Conservation (phyloP, 2,888 invertebrate species). For the Sialis lutaria region DNA sequence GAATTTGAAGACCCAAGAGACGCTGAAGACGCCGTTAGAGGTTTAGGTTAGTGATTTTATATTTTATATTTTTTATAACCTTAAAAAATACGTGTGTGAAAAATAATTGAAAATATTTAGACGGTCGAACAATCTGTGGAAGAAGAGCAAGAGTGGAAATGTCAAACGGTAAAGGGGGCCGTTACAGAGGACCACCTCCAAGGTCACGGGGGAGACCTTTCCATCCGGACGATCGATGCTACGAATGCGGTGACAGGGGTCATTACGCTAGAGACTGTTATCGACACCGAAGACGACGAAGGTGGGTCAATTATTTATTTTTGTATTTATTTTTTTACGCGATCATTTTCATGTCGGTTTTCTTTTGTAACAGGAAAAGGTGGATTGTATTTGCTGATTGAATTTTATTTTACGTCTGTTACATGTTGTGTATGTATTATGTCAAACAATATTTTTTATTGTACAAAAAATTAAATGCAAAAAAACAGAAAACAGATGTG, state of each 20-base stretch:
- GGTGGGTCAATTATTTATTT: slow-evolving; percentile 16
- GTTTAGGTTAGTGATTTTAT: slow-evolving; percentile 15
- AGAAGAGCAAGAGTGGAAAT: slow-evolving; percentile 80
- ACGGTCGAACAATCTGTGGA: slow-evolving; percentile 75
- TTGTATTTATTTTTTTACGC: too few relatives aligned
- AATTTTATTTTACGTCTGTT: too few relatives aligned
- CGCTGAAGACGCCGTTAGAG: slow-evolving; percentile 76
- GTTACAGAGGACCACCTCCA: slow-evolving; percentile 36
- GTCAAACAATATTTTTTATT: too few relatives aligned
- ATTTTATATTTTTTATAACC: not conserved
- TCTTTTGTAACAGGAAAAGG: too few relatives aligned
- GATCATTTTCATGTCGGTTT: too few relatives aligned
- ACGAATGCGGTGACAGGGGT: slow-evolving; percentile 85
- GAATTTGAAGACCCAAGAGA: slow-evolving; percentile 87
- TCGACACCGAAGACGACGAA: slow-evolving; percentile 38
- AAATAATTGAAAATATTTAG: slow-evolving; percentile 18
- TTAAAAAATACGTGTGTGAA: not conserved
- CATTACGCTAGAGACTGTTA: slow-evolving; percentile 87
- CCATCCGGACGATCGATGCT: slow-evolving; percentile 83
- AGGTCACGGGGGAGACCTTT: slow-evolving; percentile 52
- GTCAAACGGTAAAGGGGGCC: slow-evolving; percentile 64
- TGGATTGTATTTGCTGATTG: too few relatives aligned
- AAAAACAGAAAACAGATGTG: too few relatives aligned
- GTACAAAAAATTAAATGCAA: too few relatives aligned
- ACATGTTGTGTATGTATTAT: too few relatives aligned